Percentiles rank a stretch among this genome's conserved stretches.
phyloP scores from a whole-genome alignment of 2,888 invertebrate species.

The Leucozona laternaria region DNA sequence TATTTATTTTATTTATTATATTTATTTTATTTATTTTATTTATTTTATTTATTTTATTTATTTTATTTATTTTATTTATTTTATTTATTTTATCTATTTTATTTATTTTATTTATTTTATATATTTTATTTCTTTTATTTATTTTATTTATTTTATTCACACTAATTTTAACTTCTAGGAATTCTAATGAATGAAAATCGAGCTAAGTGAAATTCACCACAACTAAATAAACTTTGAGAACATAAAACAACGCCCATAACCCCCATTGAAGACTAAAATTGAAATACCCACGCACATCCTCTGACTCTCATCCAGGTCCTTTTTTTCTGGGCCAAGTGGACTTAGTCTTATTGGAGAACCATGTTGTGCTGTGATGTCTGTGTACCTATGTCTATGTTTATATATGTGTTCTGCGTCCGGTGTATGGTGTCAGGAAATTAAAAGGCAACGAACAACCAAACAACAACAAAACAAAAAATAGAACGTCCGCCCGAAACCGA shows the following conservation, averaged over 20 bases:
- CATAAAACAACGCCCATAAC: slow-evolving; percentile 1
- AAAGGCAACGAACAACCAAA: slow-evolving; percentile 32
- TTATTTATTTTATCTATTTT: too few relatives aligned
- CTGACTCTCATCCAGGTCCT: slow-evolving; percentile 43
- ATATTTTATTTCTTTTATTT: too few relatives aligned
- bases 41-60: too few relatives aligned
- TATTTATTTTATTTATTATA: too few relatives aligned
- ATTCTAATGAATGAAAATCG: too few relatives aligned
- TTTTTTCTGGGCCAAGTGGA: slow-evolving; percentile 5
- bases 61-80: too few relatives aligned
- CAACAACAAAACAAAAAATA: background rate
- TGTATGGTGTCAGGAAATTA: slow-evolving; percentile 49
- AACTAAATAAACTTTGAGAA: background rate
- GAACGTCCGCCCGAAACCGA: slow-evolving; percentile 40
- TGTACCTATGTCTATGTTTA: background rate
- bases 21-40: too few relatives aligned
- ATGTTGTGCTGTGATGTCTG: background rate
- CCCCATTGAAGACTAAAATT: slow-evolving; percentile 37
- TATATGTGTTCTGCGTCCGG: slow-evolving; percentile 14
- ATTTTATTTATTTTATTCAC: too few relatives aligned
- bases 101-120: too few relatives aligned
- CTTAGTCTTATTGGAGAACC: slow-evolving; percentile 12
- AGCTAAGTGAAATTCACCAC: background rate
- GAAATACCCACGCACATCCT: slow-evolving; percentile 62
- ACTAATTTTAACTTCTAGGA: too few relatives aligned